These are phyloP conservation scores for Eulithis prunata DNA, from an alignment of 2,888 invertebrate species.

Conservation along the genomic window DNA sequence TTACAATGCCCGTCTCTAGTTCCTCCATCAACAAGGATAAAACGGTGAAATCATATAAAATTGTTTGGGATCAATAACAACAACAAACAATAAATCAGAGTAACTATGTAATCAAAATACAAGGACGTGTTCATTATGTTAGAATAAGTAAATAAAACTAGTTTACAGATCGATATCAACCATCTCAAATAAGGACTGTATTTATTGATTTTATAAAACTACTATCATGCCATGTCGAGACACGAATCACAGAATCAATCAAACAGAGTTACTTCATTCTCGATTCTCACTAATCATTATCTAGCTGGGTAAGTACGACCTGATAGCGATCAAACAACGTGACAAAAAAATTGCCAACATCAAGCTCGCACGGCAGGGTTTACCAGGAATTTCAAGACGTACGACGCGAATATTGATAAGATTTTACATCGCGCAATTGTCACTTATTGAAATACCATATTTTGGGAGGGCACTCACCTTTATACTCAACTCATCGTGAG, in stretches of 20 bases:
- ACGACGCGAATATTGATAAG: slow-evolving; percentile 62
- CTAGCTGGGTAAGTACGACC: slow-evolving; percentile 34
- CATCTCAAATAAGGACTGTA: slow-evolving; percentile 14
- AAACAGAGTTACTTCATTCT: slow-evolving; percentile 44
- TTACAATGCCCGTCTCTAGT: not conserved
- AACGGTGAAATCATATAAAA: not conserved
- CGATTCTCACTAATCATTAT: slow-evolving; percentile 48
- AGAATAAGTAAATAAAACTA: slow-evolving; percentile 13
- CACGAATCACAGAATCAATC: slow-evolving; percentile 33
- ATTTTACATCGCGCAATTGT: slow-evolving; percentile 40
- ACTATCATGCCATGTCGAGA: slow-evolving; percentile 25
- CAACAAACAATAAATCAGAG: not conserved
- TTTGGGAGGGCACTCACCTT: slow-evolving; percentile 39
- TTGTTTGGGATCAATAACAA: not conserved
- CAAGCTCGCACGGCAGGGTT: slow-evolving; percentile 47
- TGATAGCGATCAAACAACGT: slow-evolving; percentile 54
- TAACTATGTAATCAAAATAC: not conserved
- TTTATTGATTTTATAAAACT: slow-evolving; percentile 24
- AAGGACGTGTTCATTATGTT: slow-evolving; percentile 4
- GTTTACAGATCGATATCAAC: slow-evolving; percentile 15
- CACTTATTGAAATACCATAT: slow-evolving; percentile 39
- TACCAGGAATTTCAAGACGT: slow-evolving; percentile 50
- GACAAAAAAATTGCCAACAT: slow-evolving; percentile 55
- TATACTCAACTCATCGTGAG: slow-evolving; percentile 22
- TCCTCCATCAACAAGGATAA: not conserved